These are phyloP conservation scores for Nasonia longicornis DNA, from an alignment of 1,140 invertebrate genomes.

Conservation along the genomic window DNA sequence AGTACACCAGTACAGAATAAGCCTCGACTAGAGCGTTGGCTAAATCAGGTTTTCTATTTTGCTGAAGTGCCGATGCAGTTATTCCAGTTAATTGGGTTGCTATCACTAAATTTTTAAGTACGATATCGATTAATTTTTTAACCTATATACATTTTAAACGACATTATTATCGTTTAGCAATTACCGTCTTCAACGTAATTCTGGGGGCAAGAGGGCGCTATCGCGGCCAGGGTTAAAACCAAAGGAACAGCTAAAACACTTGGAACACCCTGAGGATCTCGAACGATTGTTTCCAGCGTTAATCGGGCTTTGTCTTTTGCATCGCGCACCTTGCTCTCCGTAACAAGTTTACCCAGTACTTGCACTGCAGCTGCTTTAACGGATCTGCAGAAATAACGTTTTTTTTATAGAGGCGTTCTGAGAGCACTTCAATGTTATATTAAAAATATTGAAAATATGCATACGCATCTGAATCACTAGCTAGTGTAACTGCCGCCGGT, in stretches of 20 bases:
- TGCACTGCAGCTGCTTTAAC: conserved; percentile 76
- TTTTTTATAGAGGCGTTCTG: conserved; percentile 13
- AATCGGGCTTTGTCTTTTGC: conserved; percentile 79
- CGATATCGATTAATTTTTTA: conserved; percentile 4
- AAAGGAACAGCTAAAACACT: conserved; percentile 66
- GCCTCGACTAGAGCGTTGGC: conserved; percentile 75
- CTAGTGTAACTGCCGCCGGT: conserved; percentile 79
- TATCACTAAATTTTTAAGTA: conserved; percentile 71
- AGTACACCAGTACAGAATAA: conserved; percentile 77
- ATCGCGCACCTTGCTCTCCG: conserved; percentile 71
- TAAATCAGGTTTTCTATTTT: conserved; percentile 72
- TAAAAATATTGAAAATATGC: conserved; percentile 46
- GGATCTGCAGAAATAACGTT: conserved; percentile 63
- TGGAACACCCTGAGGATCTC: conserved; percentile 61
- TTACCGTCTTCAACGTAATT: conserved; percentile 73
- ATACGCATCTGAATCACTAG: conserved; percentile 79
- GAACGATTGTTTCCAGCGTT: conserved; percentile 76
- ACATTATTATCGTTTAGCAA: neutral
- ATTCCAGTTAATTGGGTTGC: conserved; percentile 74
- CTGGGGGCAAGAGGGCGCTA: conserved; percentile 69
- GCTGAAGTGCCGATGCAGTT: conserved; percentile 72
- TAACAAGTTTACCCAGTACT: conserved; percentile 76
- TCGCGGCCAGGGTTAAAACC: conserved; percentile 68
- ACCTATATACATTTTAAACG: neutral
- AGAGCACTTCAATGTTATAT: neutral